Evolutionary conservation across 2,797 vertebrate genomes (phyloP).

Genomic region (Enteromius treurensis): DNA sequence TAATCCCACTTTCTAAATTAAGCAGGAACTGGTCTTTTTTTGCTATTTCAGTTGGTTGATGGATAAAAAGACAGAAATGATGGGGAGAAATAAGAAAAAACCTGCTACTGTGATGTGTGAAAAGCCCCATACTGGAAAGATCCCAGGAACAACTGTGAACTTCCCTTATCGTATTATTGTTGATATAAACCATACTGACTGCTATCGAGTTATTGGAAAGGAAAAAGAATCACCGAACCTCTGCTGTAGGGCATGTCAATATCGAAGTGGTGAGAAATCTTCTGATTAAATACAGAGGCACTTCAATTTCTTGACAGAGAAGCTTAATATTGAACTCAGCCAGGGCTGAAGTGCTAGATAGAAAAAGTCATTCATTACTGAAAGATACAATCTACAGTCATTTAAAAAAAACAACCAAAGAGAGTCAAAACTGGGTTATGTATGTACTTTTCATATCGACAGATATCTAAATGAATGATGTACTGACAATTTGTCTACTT

Average conservation of each 20-base stretch:
- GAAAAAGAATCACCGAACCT: constrained; percentile 10
- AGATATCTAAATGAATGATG: background rate
- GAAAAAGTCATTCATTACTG: background rate
- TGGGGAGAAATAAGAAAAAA: background rate
- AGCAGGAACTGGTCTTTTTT: background rate
- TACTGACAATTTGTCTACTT: background rate
- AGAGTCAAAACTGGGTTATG: constrained; percentile 3
- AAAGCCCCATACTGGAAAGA: background rate
- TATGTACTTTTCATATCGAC: constrained; percentile 7
- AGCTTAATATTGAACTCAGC: constrained; percentile 11
- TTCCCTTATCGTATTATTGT: background rate
- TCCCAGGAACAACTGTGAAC: background rate
- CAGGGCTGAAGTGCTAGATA: background rate
- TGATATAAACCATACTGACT: background rate
- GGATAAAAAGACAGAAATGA: background rate
- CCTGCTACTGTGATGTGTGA: background rate
- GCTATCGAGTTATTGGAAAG: constrained; percentile 20
- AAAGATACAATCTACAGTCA: background rate
- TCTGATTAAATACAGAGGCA: constrained; percentile 16
- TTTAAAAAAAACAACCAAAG: background rate
- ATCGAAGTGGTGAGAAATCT: background rate
- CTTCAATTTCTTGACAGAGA: background rate
- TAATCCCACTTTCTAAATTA: background rate
- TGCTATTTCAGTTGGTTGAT: background rate
- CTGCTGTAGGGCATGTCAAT: constrained; percentile 21